Percentiles rank a stretch among this genome's conserved stretches.
Evolutionary conservation across 2,113 vertebrate genomes (phyloP).

Genomic region (Varanus komodoensis): DNA sequence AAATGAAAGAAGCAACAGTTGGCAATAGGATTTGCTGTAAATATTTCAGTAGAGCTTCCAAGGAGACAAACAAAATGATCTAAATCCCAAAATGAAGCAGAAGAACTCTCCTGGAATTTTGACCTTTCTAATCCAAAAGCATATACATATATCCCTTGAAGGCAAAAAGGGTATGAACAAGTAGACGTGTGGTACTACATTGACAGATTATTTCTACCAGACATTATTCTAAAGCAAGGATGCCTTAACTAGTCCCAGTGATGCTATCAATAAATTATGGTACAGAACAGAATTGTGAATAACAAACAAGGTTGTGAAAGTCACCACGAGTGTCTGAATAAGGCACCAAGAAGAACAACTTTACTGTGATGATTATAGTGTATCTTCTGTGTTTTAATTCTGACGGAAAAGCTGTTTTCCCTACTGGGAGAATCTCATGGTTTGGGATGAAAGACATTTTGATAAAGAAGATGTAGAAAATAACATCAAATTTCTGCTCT

Average conservation of each 20-base stretch:
- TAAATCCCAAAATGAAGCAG: not conserved
- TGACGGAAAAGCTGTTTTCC: not conserved
- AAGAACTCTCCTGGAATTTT: not conserved
- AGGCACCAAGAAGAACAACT: not conserved
- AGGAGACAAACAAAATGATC: not conserved
- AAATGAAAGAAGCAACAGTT: not conserved
- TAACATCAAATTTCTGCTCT: constrained; percentile 18
- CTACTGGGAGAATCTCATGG: not conserved
- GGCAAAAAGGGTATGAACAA: not conserved
- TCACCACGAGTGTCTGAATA: constrained; percentile 1
- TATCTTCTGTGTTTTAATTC: not conserved
- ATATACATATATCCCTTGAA: not conserved
- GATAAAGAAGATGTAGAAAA: constrained; percentile 46
- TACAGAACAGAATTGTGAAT: constrained; percentile 16
- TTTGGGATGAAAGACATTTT: constrained; percentile 16
- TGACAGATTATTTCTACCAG: not conserved
- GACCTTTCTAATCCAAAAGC: not conserved
- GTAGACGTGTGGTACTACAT: not conserved
- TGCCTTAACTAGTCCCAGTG: not conserved
- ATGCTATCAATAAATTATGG: not conserved
- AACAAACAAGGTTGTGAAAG: constrained; percentile 9
- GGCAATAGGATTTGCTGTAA: not conserved
- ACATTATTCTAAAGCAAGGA: constrained; percentile 10
- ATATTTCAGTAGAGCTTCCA: not conserved
- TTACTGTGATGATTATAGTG: not conserved